These are phyloP conservation scores for Ephydatia muelleri DNA, from an alignment of 37 sponge, comb jelly and placozoan species.

Conservation along the genomic window DNA sequence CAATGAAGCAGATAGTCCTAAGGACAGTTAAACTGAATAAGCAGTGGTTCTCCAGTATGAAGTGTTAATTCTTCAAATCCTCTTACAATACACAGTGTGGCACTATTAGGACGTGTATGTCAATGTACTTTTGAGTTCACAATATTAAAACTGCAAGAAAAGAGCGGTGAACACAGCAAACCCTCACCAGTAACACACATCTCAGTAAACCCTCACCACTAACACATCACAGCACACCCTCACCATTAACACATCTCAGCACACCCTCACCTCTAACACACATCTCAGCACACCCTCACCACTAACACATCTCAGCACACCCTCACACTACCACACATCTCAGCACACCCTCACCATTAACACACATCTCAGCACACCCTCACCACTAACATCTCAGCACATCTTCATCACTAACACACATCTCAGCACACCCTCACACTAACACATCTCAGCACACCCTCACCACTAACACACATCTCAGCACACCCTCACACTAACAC, in stretches of 20 bases:
- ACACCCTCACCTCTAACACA: not conserved
- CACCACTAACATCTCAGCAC: not conserved
- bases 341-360: not conserved
- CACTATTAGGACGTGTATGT: not conserved
- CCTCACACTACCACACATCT: no score
- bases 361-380: not conserved
- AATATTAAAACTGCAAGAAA: not conserved
- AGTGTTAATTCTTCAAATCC: not conserved
- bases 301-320: no score
- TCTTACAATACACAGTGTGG: not conserved
- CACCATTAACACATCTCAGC: not conserved
- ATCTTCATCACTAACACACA: not conserved
- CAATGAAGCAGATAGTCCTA: not conserved
- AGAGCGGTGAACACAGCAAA: not conserved
- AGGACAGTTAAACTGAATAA: not conserved
- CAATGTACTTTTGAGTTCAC: not conserved
- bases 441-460: no score
- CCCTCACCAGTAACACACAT: not conserved
- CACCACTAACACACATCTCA: not conserved
- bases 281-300: not conserved
- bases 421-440: not conserved
- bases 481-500: no score
- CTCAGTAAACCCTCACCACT: not conserved
- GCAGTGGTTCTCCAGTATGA: not conserved
- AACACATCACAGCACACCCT: no score